phyloP scores from a whole-genome alignment of 2,888 invertebrate species.

The Drosophila phalerata region DNA sequence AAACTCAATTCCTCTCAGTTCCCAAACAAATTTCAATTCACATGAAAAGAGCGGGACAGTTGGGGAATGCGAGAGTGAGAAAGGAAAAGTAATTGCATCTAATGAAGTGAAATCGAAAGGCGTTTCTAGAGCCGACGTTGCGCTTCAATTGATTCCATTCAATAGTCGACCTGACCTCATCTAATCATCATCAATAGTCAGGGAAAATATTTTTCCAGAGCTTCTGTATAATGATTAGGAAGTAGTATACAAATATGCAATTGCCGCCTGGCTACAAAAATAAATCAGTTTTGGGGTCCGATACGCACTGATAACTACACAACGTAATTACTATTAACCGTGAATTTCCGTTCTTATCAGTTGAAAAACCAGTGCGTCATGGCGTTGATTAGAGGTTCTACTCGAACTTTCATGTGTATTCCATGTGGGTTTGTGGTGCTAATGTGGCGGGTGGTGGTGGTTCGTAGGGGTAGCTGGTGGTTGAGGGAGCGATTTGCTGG shows the following conservation, averaged over 20 bases:
- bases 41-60: constrained; percentile 7
- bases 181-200: constrained; percentile 24
- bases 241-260: constrained; percentile 3
- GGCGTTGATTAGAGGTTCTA: constrained; percentile 27
- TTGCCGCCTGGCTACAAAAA: constrained; percentile 59
- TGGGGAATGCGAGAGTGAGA: background rate
- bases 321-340: constrained; percentile 66
- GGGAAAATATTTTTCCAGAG: constrained; percentile 12
- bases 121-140: constrained; percentile 24
- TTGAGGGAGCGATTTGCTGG: background rate
- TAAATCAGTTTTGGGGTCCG: constrained; percentile 39
- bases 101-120: constrained; percentile 69
- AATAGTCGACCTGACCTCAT: constrained; percentile 50
- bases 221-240: constrained; percentile 5
- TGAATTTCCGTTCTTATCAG: constrained; percentile 60
- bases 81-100: constrained; percentile 20
- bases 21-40: constrained; percentile 17
- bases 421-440: constrained; percentile 7
- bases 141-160: constrained; percentile 65
- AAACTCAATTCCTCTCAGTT: constrained; percentile 22
- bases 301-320: constrained; percentile 59
- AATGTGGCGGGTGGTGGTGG: background rate
- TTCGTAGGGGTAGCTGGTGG: background rate
- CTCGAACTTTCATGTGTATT: constrained; percentile 7
- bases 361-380: constrained; percentile 57